These are phyloP conservation scores for Psix sp. DNA, from an alignment of 1,140 invertebrate genomes.

Conservation along the genomic window DNA sequence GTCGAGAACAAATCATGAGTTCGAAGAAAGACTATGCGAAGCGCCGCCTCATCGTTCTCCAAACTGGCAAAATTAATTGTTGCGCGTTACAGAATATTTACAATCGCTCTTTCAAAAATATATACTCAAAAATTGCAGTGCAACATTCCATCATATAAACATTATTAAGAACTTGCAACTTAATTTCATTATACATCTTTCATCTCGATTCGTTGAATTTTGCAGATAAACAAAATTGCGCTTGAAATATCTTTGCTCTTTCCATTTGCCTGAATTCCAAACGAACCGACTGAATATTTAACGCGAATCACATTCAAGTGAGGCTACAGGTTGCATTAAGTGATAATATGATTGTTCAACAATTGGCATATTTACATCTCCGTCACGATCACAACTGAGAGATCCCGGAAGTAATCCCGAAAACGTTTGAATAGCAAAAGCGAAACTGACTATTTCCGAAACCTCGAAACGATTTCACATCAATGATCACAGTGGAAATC, in stretches of 20 bases:
- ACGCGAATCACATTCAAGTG: constrained; percentile 3
- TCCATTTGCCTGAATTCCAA: constrained; percentile 2
- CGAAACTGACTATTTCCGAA: too few species aligned
- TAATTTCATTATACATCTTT: background rate
- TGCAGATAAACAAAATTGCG: too few species aligned
- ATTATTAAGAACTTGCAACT: too few species aligned
- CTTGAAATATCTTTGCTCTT: too few species aligned
- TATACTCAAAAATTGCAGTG: constrained; percentile 13
- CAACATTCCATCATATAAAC: too few species aligned
- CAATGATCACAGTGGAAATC: too few species aligned
- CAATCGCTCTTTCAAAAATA: constrained; percentile 25
- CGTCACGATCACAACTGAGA: too few species aligned
- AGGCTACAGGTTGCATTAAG: constrained; percentile 8
- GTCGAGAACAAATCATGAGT: constrained; percentile 7
- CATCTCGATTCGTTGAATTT: background rate
- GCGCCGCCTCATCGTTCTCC: constrained; percentile 1
- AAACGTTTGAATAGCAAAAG: too few species aligned
- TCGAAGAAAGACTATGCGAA: constrained; percentile 13
- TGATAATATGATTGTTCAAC: too few species aligned
- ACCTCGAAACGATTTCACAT: too few species aligned
- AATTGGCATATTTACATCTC: too few species aligned
- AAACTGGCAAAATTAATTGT: constrained; percentile 16
- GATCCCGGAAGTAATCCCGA: too few species aligned
- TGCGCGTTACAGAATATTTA: constrained; percentile 23
- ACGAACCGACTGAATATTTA: constrained; percentile 15